These are phyloP conservation scores for Carcharodon carcharias DNA, from an alignment of 2,797 vertebrate genomes.

Conservation along the genomic window DNA sequence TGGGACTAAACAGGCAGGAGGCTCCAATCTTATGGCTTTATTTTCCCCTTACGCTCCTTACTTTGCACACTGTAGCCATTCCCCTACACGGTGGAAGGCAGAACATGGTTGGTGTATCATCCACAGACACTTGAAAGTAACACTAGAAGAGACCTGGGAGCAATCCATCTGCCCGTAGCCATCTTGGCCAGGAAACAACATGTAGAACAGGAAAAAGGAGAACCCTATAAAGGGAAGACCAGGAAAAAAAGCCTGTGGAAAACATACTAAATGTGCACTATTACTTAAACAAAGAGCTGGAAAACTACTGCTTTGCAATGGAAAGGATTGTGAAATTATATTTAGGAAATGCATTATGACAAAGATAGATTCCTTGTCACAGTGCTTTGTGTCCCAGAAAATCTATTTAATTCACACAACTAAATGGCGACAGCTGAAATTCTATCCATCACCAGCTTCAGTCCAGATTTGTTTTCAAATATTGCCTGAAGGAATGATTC, in stretches of 20 bases:
- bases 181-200: not conserved
- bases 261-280: not conserved
- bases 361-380: slow-evolving; percentile 11
- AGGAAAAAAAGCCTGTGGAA: not conserved
- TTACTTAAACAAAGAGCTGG: not conserved
- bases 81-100: not conserved
- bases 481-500: slow-evolving; percentile 21
- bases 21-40: not conserved
- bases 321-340: not conserved
- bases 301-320: not conserved
- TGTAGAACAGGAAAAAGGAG: not conserved
- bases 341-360: not conserved
- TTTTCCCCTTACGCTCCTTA: not conserved
- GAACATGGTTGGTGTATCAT: too few relatives aligned
- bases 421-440: slow-evolving; percentile 20
- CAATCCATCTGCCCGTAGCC: not conserved
- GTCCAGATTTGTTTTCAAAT: not conserved
- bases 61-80: not conserved
- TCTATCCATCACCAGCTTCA: not conserved
- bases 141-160: not conserved
- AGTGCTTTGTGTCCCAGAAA: not conserved
- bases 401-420: slow-evolving; percentile 13
- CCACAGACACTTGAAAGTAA: not conserved
- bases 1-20: not conserved
- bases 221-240: not conserved